Base-by-base conservation (phyloP, 2,797 vertebrate genomes). In the Clarias fuscus region DNA sequence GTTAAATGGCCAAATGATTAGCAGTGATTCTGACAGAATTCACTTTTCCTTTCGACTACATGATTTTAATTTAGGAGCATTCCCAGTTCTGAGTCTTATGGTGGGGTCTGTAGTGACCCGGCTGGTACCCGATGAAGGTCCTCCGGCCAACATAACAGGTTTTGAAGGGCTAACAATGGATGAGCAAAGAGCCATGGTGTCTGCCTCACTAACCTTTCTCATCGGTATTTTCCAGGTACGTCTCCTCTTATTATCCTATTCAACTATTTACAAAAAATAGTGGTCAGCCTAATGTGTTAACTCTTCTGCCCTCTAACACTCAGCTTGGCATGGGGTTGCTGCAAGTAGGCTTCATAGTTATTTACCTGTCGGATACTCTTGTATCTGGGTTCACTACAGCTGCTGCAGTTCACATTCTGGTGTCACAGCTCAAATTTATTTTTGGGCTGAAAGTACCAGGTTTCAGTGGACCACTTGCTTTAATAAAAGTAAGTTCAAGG, bases 351-450 rank as follows among this genome's bases (percentile, higher is more conserved):
- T 99, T 99, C 33, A 95, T 99, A 0, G 97, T 97, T 82, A 96
- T 96, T 90, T 99, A 99, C 93, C 93, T 99, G 53, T 99, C 98
- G 0, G 97, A 99, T 84, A 96, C 97, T 0, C 93, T 99, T 88
- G 95, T 99, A 88, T 99, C 98, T 0, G 97, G 96, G 86, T 99
- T 98, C 92, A 99, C 98, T 8, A 98, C 97, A 0, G 98, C 97
- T 1, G 97, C 98, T 0, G 98, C 98, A 1, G 6, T 99, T 87
- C 97, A 98, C 15, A 98, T 99, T 91, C 82, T 99, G 89, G 94
- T 99, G 86, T 99, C 98, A 33, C 98, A 99, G 89, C 94, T 99
- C 81, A 99, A 99, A 93, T 99, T 99, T 92, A 94, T 99, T 62
- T 75, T 99, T 67, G 98, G 98, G 0, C 89, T 99, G 24, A 4